Conservation (phyloP, 2,113 vertebrate genomes). For the Elgaria multicarinata region DNA sequence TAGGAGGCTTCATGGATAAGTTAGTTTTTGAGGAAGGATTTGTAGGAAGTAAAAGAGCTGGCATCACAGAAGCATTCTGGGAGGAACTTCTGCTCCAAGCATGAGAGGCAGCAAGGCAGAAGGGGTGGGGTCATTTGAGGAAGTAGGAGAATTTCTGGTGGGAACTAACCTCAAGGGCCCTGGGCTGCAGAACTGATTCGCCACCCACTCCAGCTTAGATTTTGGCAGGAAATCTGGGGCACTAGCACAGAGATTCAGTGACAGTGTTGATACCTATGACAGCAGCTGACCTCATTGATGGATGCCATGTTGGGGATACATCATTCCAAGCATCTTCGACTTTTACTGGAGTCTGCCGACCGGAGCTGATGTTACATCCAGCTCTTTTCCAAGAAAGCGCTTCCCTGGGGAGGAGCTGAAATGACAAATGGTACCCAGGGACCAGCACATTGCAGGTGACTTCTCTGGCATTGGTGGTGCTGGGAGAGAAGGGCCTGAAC, state of each 20-base stretch:
- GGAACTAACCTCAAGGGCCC: not conserved
- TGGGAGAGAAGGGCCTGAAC: not conserved
- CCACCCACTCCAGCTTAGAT: not conserved
- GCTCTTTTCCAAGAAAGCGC: not conserved
- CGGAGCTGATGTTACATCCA: not conserved
- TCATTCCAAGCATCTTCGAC: not conserved
- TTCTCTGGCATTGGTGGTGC: not conserved
- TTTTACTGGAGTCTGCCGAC: not conserved
- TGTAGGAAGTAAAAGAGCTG: not conserved
- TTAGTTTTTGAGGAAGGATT: not conserved
- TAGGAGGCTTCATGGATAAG: not conserved
- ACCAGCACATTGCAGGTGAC: conserved; percentile 21
- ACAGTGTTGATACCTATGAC: not conserved
- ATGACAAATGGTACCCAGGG: conserved; percentile 6
- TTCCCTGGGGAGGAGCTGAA: conserved; percentile 17
- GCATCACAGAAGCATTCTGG: not conserved
- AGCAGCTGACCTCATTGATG: not conserved
- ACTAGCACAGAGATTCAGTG: not conserved
- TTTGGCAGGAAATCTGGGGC: not conserved
- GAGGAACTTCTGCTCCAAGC: not conserved
- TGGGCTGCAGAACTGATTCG: not conserved
- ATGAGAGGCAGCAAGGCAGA: not conserved
- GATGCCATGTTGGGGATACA: not conserved
- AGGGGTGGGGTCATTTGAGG: not conserved
- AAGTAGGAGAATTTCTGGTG: not conserved